Evolutionary conservation across 2,888 invertebrate species (phyloP), one percentile per base, ranked within the genome.

Genomic region (Coelinius sp.): DNA sequence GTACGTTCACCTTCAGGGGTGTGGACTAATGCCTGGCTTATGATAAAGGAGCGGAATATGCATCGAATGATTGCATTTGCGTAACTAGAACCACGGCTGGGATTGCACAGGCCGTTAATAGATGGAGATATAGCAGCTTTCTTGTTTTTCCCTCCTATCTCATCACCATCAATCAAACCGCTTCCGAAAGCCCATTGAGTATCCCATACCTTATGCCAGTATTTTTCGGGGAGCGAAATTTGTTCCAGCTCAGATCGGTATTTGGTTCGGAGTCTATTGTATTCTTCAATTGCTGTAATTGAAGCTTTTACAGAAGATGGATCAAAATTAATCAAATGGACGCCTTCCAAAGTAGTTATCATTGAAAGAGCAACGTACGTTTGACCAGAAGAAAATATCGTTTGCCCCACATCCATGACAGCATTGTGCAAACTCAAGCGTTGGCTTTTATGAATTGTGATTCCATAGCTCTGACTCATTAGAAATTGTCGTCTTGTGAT

Each of bases 201-300:
- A 38, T 52, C 67, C 22, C 4, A 14, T 38, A 56, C 35, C 35
- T 52, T 49, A 1, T 6, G 12, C n/a, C 24, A 27, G 38, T 22
- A 38, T 31, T 22, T 52, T 22, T 49, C 25, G 22, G 41, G 20
- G 12, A 41, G 38, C 8, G 7, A 8, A 53, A 68, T 68, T 12
- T 3, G 1, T 14, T 22, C 5, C 5, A 68, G 44, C 25, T 68
- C 56, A 44, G 68, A 25, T 22, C 44, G n/a, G 17, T 59, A 59
- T 20, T 41, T 22, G 17, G 65, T 17, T 52, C 76, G 71, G 35
- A 80, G 70, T 24, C n/a, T n/a, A n/a, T n/a, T n/a, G n/a, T n/a
- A n/a, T n/a, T n/a, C n/a, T n/a, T n/a, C n/a, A n/a, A n/a, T n/a
- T n/a, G n/a, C n/a, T n/a, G n/a, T n/a, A n/a, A n/a, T n/a, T n/a